Evolutionary conservation across 1,140 invertebrate genomes (phyloP), one percentile per base, ranked within the genome.

Genomic region (Drosophila micromelanica): DNA sequence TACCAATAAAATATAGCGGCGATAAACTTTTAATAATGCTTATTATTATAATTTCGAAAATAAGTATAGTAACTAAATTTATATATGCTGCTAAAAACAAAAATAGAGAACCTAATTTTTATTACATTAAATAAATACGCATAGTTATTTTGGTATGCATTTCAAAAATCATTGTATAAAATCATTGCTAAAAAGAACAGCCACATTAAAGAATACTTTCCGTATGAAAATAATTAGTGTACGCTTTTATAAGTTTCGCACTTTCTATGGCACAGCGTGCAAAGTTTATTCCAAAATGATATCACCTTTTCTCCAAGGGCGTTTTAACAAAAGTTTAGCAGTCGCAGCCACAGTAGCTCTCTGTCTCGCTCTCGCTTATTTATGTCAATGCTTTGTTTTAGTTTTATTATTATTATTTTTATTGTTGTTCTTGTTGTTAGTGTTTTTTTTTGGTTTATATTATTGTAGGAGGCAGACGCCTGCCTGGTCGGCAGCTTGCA

Each of bases 321-420:
- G 71, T 68, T 78, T 63, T 48, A 13, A 35, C 38, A 49, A 85
- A 84, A 87, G 68, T 85, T 87, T 81, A 64, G 67, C 63, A 82
- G 72, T 63, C 70, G 63, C 75, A 82, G 63, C 64, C 38, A 23
- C 57, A 68, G 69, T 73, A 76, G 72, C 73, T 57, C 12, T 20
- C 30, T 15, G 32, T 55, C 71, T 78, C 75, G n/a, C 37, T 20
- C 12, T 42, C 1, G 1, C 71, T 67, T 87, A 87, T 87, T 87
- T 86, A 87, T 86, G 82, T 82, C 82, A 86, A 86, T 86, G 81
- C 81, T 86, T 86, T 85, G 74, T 87, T 85, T 81, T 85, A 68
- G 69, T 84, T 82, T 70, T 76, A 35, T 32, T 65, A 35, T 60
- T 62, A 38, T 56, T 45, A 61, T 67, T 67, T 55, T 55, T 73